phyloP scores from a whole-genome alignment of 1,140 invertebrate species.

The Diploscapter pachys region DNA sequence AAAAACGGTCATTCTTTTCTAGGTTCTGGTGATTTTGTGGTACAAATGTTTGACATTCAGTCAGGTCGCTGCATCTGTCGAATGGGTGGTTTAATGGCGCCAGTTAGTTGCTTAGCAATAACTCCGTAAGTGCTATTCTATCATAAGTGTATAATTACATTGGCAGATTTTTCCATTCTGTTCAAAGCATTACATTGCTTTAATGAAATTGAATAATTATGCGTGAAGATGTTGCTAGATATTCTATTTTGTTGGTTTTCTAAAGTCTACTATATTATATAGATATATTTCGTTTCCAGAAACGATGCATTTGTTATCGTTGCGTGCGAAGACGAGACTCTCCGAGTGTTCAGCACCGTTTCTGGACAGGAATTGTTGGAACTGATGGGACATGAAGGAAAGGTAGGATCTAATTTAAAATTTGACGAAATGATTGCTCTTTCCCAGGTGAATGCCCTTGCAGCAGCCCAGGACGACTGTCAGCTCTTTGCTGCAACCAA shows the following conservation, averaged over 20 bases:
- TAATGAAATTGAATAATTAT: no score
- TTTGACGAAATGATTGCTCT: background rate
- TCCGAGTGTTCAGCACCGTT: slow-evolving; percentile 52
- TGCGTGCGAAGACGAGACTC: slow-evolving; percentile 57
- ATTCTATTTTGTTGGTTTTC: no score
- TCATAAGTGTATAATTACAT: no score
- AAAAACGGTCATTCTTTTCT: slow-evolving; percentile 22
- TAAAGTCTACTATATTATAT: background rate
- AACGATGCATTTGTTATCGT: slow-evolving; percentile 58
- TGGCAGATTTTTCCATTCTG: background rate
- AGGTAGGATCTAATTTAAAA: slow-evolving; percentile 2
- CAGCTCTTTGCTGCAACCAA: slow-evolving; percentile 40
- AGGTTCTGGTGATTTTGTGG: slow-evolving; percentile 57
- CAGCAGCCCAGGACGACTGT: slow-evolving; percentile 41
- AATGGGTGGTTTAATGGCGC: slow-evolving; percentile 57
- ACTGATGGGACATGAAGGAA: slow-evolving; percentile 45
- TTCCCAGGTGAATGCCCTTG: slow-evolving; percentile 29
- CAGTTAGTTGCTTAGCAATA: slow-evolving; percentile 54
- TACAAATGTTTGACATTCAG: slow-evolving; percentile 57
- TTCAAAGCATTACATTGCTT: no score
- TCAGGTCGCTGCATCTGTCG: slow-evolving; percentile 40
- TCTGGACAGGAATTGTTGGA: slow-evolving; percentile 57
- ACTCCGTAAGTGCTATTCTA: slow-evolving; percentile 39
- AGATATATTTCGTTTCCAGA: slow-evolving; percentile 35
- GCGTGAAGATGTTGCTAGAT: no score